phyloP scores from a whole-genome alignment of 2,113 vertebrate species.

The Catharus fuscescens region DNA sequence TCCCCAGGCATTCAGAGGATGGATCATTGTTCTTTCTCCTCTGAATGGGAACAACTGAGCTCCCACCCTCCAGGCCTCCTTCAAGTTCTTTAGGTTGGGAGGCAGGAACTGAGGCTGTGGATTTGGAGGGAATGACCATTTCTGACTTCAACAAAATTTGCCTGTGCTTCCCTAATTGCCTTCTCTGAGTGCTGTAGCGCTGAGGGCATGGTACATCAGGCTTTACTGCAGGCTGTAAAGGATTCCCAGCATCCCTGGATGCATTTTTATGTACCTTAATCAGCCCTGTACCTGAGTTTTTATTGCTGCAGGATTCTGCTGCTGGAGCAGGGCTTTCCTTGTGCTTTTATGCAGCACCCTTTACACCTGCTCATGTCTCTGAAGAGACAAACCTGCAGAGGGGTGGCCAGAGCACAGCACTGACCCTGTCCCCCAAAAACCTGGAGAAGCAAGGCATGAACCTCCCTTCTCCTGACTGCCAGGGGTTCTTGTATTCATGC shows the following conservation, averaged over 20 bases:
- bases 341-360: neutral
- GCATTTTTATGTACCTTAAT: neutral
- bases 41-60: neutral
- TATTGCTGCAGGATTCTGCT: neutral
- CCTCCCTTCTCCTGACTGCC: neutral
- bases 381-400: neutral
- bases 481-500: too few species aligned
- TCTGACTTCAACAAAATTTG: neutral
- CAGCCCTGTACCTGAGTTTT: neutral
- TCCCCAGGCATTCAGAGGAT: neutral
- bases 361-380: neutral
- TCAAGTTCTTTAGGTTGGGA: neutral
- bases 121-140: fast-evolving
- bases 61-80: neutral
- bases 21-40: neutral
- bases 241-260: neutral
- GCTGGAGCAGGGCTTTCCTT: neutral
- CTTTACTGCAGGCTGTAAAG: neutral
- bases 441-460: neutral
- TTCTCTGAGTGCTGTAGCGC: neutral
- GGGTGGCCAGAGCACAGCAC: neutral
- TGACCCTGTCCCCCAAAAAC: neutral
- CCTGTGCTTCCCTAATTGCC: neutral
- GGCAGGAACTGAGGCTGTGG: neutral
- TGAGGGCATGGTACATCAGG: neutral